Conservation (phyloP, 1,140 invertebrate species). For the Drosophila paulistorum region DNA sequence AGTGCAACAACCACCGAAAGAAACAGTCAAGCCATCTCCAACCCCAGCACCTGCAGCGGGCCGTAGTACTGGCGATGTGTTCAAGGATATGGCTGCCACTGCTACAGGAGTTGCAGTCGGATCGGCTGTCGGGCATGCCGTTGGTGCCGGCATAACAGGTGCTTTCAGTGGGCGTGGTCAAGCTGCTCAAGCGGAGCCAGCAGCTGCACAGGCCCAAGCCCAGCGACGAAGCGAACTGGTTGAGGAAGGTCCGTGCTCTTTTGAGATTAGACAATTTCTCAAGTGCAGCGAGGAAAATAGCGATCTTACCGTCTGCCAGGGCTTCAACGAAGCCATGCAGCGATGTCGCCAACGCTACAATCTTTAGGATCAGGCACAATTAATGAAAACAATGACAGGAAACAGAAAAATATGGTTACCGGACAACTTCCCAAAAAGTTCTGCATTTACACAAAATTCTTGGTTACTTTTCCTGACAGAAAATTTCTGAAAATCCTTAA, state of each 20-base stretch:
- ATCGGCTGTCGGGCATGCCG: constrained; percentile 89
- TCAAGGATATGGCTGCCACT: constrained; percentile 92
- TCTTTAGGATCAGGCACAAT: constrained; percentile 23
- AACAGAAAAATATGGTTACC: neutral
- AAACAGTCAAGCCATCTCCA: constrained; percentile 27
- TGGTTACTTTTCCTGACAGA: neutral
- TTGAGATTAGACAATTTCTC: constrained; percentile 93
- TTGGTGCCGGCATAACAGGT: constrained; percentile 92
- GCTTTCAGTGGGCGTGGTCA: constrained; percentile 88
- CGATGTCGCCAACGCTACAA: constrained; percentile 88
- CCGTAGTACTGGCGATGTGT: constrained; percentile 43
- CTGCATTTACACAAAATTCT: neutral
- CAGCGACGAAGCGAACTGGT: constrained; percentile 82
- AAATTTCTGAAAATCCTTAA: no score
- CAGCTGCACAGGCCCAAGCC: constrained; percentile 59
- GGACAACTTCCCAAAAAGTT: neutral
- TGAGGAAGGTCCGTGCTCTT: constrained; percentile 88
- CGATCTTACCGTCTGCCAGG: constrained; percentile 92
- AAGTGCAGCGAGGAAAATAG: constrained; percentile 92
- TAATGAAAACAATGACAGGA: neutral
- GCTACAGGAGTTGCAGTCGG: constrained; percentile 91
- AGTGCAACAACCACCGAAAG: constrained; percentile 45
- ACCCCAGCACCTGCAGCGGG: constrained; percentile 36
- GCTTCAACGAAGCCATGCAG: constrained; percentile 95
- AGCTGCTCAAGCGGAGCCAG: constrained; percentile 81